Evolutionary conservation across 2,797 vertebrate species (phyloP), one percentile per base, ranked within the genome.

Genomic region (Cossypha dichroa): DNA sequence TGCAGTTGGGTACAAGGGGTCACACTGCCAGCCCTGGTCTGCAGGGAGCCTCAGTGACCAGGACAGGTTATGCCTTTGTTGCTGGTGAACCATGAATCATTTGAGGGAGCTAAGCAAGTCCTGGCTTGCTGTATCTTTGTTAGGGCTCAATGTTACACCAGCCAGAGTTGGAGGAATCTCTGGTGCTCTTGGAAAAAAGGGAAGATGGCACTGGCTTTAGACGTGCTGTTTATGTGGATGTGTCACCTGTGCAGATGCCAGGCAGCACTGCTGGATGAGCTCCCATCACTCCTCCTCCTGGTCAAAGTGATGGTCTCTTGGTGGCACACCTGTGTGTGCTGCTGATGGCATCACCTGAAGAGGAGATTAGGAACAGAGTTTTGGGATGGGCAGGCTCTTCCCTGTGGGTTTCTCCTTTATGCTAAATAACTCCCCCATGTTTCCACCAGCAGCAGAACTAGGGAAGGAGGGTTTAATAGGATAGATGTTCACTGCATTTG

Each of bases 151-250:
- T 13, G 16, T 81, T 85, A 49, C 22, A 54, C 67, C 51, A 82
- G 66, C 23, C 75, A 48, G 40, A 82, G 49, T 3, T 54, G 51
- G 80, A 74, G 60, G 52, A 78, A 72, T 59, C 34, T 23, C 0
- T 4, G 20, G 22, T 76, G 64, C 43, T 55, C 84, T 4, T 3
- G 6, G 33, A 15, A 40, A 49, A 68, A 5, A n/a, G 7, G 43
- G n/a, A 66, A 41, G 70, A 29, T 21, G 26, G 28, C 3, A 5
- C 26, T 64, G 72, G 64, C 52, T 74, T 76, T 33, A 77, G 64
- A n/a, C 0, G 1, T 2, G 2, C 25, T 22, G 52, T 59, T 85
- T 22, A 19, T 6, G 0, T 62, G 45, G 60, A 34, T 1, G 13
- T 56, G 59, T 55, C 40, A n/a, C 28, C 60, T 68, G 26, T 34